Percentiles rank a stretch among this genome's conserved stretches.
phyloP scores from a whole-genome alignment of 2,113 vertebrate genomes.

The Laterallus jamaicensis region DNA sequence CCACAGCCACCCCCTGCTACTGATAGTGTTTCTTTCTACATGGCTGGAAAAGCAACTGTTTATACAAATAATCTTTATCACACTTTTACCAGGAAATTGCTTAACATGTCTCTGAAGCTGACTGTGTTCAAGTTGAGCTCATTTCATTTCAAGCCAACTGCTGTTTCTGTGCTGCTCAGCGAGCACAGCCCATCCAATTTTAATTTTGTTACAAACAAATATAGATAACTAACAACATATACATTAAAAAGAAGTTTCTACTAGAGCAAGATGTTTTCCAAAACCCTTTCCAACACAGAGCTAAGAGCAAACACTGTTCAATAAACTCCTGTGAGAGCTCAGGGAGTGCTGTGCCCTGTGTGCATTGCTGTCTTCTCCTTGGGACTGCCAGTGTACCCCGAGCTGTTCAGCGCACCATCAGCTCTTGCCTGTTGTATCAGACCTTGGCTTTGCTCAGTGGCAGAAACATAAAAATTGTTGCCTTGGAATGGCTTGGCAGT shows the following conservation, averaged over 20 bases:
- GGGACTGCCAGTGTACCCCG: not conserved
- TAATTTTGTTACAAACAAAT: constrained; percentile 9
- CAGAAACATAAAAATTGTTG: not conserved
- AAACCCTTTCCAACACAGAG: not conserved
- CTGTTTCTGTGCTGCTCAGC: constrained; percentile 23
- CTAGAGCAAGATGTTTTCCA: not conserved
- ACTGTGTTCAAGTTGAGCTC: not conserved
- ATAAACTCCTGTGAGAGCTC: not conserved
- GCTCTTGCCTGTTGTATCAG: not conserved
- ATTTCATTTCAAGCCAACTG: not conserved
- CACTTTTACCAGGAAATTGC: not conserved
- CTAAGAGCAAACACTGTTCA: not conserved
- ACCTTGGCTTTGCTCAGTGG: not conserved
- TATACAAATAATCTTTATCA: constrained; percentile 24
- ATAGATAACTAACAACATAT: not conserved
- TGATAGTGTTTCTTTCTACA: not conserved
- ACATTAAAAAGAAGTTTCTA: not conserved
- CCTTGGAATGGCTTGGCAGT: not conserved
- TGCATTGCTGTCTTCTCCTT: not conserved
- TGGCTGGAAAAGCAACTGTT: not conserved
- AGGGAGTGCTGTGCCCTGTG: not conserved
- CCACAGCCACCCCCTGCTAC: not conserved
- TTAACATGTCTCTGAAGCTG: not conserved
- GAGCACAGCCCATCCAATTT: not conserved
- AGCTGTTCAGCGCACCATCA: not conserved